Percentiles rank a stretch among this genome's conserved stretches.
These are phyloP conservation scores for Aelia acuminata DNA, from an alignment of 2,888 invertebrate species.

Conservation along the genomic window DNA sequence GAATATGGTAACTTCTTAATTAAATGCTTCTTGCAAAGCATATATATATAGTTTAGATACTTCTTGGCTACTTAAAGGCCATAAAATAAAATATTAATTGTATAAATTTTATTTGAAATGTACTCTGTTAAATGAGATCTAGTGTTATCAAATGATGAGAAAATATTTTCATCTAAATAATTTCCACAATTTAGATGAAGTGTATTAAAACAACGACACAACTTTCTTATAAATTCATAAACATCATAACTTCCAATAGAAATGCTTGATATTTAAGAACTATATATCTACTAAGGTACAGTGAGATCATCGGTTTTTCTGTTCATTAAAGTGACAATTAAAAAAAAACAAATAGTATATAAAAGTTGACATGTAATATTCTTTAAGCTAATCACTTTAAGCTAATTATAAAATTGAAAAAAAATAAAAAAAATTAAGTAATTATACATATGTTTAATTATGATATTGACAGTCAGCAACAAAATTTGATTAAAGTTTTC, in stretches of 20 bases:
- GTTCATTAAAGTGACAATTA: neutral
- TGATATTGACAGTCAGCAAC: too few species aligned
- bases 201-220: neutral
- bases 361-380: too few species aligned
- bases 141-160: neutral
- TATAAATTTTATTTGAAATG: neutral
- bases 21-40: neutral
- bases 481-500: too few species aligned
- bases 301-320: neutral
- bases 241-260: neutral
- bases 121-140: neutral
- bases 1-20: neutral
- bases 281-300: slow-evolving; percentile 16
- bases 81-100: neutral
- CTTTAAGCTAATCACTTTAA: too few species aligned
- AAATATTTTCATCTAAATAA: neutral
- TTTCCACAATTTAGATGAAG: neutral
- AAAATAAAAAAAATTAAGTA: too few species aligned
- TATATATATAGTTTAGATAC: neutral
- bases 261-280: neutral
- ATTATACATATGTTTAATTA: too few species aligned
- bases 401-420: too few species aligned
- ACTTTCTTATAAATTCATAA: neutral
- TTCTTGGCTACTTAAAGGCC: neutral
- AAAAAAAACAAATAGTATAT: too few species aligned